These are phyloP conservation scores for Napeogenes inachia DNA, from an alignment of 2,888 invertebrate species.

Conservation along the genomic window DNA sequence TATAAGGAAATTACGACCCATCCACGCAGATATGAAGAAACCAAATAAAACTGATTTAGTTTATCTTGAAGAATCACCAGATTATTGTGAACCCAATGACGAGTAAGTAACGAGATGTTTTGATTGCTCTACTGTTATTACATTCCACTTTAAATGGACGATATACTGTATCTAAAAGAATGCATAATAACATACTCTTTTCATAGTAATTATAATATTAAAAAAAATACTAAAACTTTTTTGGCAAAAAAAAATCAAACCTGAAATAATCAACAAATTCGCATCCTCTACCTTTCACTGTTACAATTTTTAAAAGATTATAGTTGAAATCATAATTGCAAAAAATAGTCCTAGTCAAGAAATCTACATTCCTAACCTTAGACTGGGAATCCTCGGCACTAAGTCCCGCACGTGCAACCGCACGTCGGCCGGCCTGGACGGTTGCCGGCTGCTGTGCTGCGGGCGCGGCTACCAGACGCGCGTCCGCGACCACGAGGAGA, in stretches of 20 bases:
- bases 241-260: too few species aligned
- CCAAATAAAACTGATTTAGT: slow-evolving; percentile 94
- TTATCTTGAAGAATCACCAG: slow-evolving; percentile 92
- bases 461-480: slow-evolving; percentile 92
- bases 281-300: too few species aligned
- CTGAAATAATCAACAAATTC: too few species aligned
- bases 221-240: too few species aligned
- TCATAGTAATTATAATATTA: too few species aligned
- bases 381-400: slow-evolving; percentile 89
- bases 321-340: too few species aligned
- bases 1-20: slow-evolving; percentile 83
- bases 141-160: not conserved
- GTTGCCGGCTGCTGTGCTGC: slow-evolving; percentile 91
- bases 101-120: slow-evolving; percentile 76
- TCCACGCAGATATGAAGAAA: slow-evolving; percentile 87
- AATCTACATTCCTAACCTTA: slow-evolving; percentile 43
- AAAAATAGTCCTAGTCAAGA: too few species aligned
- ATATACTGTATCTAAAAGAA: not conserved
- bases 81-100: slow-evolving; percentile 92
- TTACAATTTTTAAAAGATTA: too few species aligned
- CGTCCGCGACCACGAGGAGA: slow-evolving; percentile 88
- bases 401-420: slow-evolving; percentile 89
- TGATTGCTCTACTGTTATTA: not conserved
- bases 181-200: too few species aligned
- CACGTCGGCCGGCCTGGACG: slow-evolving; percentile 90